These are phyloP conservation scores for Dipodomys merriami DNA, from an alignment of 2,113 vertebrate genomes.

Conservation along the genomic window DNA sequence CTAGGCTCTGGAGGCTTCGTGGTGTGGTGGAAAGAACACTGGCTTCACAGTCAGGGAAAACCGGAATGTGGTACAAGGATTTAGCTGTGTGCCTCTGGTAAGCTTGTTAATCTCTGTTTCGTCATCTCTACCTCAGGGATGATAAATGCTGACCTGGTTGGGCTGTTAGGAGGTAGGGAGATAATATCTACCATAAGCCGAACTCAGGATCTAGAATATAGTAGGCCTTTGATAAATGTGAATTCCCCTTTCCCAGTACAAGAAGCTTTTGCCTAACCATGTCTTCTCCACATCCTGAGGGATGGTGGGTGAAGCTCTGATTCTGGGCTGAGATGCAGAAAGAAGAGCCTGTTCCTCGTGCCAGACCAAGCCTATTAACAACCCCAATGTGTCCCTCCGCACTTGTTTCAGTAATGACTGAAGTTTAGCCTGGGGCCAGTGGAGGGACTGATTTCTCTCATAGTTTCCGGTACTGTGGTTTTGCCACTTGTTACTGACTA, in stretches of 20 bases:
- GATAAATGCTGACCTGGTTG: conserved; percentile 38
- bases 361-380: conserved; percentile 3
- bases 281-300: neutral
- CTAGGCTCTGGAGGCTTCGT: conserved; percentile 18
- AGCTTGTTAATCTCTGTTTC: conserved; percentile 60
- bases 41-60: conserved; percentile 2
- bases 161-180: conserved; percentile 47
- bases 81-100: conserved; percentile 25
- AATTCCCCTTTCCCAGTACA: conserved; percentile 50
- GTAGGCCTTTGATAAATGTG: conserved; percentile 18
- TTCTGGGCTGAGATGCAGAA: conserved; percentile 26
- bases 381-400: neutral
- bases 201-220: neutral
- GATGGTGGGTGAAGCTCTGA: neutral
- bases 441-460: conserved; percentile 47
- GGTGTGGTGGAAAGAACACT: conserved; percentile 35
- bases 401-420: conserved; percentile 17
- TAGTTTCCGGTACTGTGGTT: conserved; percentile 16
- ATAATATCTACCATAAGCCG: conserved; percentile 38
- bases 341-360: conserved; percentile 26
- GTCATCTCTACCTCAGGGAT: conserved; percentile 46
- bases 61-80: conserved; percentile 25
- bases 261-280: conserved; percentile 29
- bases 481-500: conserved; percentile 50
- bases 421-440: neutral